Conservation (phyloP, 2,113 vertebrate species). For the Cricetomys ansorgei region DNA sequence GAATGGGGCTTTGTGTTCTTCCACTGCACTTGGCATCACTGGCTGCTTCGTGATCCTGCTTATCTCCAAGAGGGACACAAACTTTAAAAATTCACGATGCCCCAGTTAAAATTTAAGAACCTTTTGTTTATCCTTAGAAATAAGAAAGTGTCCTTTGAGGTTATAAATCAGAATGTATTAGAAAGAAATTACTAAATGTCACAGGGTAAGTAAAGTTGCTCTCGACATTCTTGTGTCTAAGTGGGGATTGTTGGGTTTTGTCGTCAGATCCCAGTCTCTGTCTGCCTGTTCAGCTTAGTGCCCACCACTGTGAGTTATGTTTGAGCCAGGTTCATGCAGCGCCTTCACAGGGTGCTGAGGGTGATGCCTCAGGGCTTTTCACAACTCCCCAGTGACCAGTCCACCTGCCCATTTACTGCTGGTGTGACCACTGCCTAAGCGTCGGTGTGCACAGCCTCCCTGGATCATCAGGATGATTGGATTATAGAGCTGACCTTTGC, state of each 20-base stretch:
- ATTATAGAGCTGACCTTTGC: constrained; percentile 11
- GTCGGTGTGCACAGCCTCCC: accelerated
- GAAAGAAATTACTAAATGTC: background rate
- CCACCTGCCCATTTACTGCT: background rate
- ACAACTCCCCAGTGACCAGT: background rate
- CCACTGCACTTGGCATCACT: background rate
- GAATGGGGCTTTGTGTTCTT: background rate
- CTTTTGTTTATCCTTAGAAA: background rate
- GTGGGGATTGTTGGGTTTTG: background rate
- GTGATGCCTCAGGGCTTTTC: background rate
- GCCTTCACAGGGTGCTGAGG: background rate
- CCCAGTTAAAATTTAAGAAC: background rate
- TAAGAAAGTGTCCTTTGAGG: background rate
- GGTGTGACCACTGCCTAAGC: accelerated
- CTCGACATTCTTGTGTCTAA: constrained; percentile 36
- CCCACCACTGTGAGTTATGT: background rate
- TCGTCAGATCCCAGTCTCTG: background rate
- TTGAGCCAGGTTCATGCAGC: background rate
- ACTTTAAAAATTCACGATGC: constrained; percentile 24
- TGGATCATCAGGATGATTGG: background rate
- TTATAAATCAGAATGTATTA: constrained; percentile 1
- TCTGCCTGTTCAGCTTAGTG: background rate
- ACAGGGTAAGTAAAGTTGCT: background rate
- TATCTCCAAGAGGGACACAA: background rate
- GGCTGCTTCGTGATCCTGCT: background rate